These are phyloP conservation scores for Mesorhabditis belari DNA, from an alignment of 2,888 invertebrate genomes.

Conservation along the genomic window DNA sequence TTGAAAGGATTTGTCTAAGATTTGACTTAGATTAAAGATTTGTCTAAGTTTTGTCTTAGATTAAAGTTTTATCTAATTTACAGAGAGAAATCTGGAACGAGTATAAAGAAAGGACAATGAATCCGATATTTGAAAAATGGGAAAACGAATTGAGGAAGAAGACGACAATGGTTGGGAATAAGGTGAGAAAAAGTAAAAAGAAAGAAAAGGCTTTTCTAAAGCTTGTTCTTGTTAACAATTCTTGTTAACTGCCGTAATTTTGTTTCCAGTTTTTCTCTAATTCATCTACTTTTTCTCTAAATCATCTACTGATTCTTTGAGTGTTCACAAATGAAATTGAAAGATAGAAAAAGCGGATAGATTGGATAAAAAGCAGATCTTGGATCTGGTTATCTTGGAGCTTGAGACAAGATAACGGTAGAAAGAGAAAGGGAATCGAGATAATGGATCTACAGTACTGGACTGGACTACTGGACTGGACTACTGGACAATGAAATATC, in stretches of 20 bases:
- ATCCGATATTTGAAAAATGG: constrained; percentile 24
- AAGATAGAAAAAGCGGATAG: no score
- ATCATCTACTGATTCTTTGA: not conserved
- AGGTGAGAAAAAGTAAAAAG: constrained; percentile 3
- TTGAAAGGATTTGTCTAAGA: not conserved
- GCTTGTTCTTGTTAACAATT: not conserved
- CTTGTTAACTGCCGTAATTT: not conserved
- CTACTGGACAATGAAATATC: no score
- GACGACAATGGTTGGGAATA: constrained; percentile 25
- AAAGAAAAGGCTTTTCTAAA: not conserved
- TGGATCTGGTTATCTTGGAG: constrained; percentile 1
- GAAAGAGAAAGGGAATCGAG: no score
- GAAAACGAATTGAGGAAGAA: constrained; percentile 20
- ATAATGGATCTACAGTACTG: no score
- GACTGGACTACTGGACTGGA: no score
- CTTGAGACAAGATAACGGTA: no score
- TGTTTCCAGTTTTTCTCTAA: no score
- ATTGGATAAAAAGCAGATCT: not conserved
- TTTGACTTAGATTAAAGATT: constrained; percentile 2
- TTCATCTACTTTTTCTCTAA: constrained; percentile 1
- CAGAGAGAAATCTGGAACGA: constrained; percentile 20
- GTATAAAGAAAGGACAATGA: constrained; percentile 24
- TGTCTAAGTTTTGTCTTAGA: not conserved
- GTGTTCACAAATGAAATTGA: not conserved
- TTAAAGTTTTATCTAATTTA: not conserved